Evolutionary conservation across 2,113 vertebrate genomes (phyloP).

Genomic region (Blennius ocellaris): DNA sequence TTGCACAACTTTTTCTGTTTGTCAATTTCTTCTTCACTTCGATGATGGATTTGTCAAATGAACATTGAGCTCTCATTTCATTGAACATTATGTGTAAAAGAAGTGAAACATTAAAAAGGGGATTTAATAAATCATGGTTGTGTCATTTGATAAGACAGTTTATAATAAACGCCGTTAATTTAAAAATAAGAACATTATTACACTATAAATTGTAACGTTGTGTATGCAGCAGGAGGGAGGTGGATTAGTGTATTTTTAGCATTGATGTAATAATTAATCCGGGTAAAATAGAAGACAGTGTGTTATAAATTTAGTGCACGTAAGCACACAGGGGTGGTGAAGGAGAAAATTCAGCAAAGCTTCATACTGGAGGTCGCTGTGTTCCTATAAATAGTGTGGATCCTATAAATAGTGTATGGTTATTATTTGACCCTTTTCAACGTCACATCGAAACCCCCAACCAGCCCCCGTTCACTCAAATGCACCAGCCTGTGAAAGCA

Average conservation of each 20-base stretch:
- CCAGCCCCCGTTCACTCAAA: constrained; percentile 52
- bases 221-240: neutral
- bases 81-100: too few species aligned
- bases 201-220: too few species aligned
- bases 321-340: constrained; percentile 19
- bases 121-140: too few species aligned
- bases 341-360: constrained; percentile 49
- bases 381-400: constrained; percentile 18
- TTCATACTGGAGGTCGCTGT: constrained; percentile 54
- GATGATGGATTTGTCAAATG: neutral
- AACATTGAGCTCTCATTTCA: too few species aligned
- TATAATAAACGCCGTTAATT: neutral
- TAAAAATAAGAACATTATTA: too few species aligned
- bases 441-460: constrained; percentile 48
- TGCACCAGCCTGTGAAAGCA: constrained; percentile 6
- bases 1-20: too few species aligned
- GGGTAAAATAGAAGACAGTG: constrained; percentile 5
- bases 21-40: neutral
- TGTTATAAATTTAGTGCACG: constrained; percentile 11
- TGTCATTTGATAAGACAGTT: neutral
- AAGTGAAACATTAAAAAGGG: too few species aligned
- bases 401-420: constrained; percentile 61
- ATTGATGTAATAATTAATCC: constrained; percentile 18
- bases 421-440: constrained; percentile 67
- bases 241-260: constrained; percentile 2